Percentiles rank a stretch among this genome's conserved stretches.
phyloP scores from a whole-genome alignment of 2,797 vertebrate species.

The Phaenicophaeus curvirostris region DNA sequence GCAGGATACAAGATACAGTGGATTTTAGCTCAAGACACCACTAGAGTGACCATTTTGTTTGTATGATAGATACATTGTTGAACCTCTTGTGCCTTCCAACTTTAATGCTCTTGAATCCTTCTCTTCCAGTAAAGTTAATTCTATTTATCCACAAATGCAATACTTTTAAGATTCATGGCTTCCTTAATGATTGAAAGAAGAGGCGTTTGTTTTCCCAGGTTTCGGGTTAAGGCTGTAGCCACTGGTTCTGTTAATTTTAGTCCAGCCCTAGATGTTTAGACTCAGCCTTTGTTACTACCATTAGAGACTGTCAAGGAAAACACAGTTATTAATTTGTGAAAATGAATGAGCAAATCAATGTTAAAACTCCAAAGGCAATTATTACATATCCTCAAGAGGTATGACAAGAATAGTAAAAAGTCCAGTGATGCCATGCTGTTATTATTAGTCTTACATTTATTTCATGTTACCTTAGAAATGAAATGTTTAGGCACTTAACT shows the following conservation, averaged over 20 bases:
- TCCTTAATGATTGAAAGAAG: not conserved
- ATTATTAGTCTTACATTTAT: not conserved
- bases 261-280: not conserved
- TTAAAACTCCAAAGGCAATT: slow-evolving; percentile 9
- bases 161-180: not conserved
- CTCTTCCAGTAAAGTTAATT: not conserved
- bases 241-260: not conserved
- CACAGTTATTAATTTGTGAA: not conserved
- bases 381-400: not conserved
- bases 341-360: not conserved
- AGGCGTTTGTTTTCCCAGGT: not conserved
- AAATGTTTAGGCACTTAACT: not conserved
- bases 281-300: not conserved
- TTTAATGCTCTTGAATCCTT: not conserved
- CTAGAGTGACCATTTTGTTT: not conserved
- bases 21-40: not conserved
- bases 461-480: not conserved
- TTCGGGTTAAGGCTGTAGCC: not conserved
- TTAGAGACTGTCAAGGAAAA: not conserved
- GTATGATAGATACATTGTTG: not conserved
- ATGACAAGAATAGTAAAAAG: not conserved
- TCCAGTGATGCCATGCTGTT: not conserved
- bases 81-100: not conserved
- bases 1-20: not conserved
- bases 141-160: not conserved